phyloP scores from a whole-genome alignment of 2,797 vertebrate species.

The Thamnophis elegans region DNA sequence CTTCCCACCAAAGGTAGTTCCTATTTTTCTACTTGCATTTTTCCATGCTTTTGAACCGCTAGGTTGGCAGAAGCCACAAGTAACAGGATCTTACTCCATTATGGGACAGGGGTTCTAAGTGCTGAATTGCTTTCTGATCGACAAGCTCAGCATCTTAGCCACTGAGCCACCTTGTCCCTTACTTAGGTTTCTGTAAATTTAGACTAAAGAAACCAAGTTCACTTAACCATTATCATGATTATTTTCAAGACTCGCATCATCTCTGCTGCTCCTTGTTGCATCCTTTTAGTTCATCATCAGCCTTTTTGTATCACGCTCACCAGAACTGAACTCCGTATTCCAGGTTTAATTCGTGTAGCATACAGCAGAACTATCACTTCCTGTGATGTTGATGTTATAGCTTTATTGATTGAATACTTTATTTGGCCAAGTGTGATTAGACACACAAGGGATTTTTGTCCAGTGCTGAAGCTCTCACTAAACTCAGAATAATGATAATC shows the following conservation, averaged over 20 bases:
- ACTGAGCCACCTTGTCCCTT: too few species aligned
- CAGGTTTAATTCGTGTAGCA: neutral
- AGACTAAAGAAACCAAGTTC: neutral
- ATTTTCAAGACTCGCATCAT: neutral
- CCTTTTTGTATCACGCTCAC: neutral
- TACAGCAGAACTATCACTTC: neutral
- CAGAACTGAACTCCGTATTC: neutral
- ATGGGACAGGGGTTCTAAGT: too few species aligned
- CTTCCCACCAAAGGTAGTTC: too few species aligned
- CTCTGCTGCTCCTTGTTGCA: neutral
- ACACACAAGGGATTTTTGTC: neutral
- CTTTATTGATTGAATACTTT: neutral
- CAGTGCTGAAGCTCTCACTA: neutral
- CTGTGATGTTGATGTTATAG: neutral
- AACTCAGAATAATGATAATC: neutral
- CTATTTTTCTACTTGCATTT: too few species aligned
- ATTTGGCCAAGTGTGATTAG: neutral
- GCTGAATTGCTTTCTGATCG: too few species aligned
- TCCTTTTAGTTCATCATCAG: neutral
- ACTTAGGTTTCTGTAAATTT: neutral
- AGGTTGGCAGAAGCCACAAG: too few species aligned
- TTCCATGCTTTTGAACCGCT: too few species aligned
- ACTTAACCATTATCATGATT: neutral
- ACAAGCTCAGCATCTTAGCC: too few species aligned
- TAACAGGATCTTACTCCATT: too few species aligned